Conservation (phyloP, 1,140 invertebrate genomes). For the Dendrolimus punctatus region DNA sequence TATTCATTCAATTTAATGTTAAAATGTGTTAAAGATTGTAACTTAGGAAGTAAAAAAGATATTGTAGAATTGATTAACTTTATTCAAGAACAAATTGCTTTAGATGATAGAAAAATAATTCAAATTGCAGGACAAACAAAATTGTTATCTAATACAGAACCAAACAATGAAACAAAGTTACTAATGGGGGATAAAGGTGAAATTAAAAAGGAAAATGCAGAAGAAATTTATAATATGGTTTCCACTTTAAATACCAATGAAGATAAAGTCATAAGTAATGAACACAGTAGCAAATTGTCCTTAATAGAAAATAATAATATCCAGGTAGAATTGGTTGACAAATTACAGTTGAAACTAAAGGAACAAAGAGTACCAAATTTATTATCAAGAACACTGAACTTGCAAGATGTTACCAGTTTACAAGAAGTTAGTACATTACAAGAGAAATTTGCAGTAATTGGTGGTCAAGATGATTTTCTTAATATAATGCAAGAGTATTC, state of each 20-base stretch:
- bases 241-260: no score
- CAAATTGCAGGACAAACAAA: background rate
- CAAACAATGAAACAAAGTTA: background rate
- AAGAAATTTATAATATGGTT: no score
- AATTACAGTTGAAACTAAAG: constrained; percentile 1
- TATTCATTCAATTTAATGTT: constrained; percentile 88
- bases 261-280: background rate
- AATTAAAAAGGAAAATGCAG: background rate
- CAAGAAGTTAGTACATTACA: constrained; percentile 72
- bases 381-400: constrained; percentile 68
- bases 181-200: background rate
- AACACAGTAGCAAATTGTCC: constrained; percentile 9
- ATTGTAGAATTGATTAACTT: constrained; percentile 65
- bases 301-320: constrained; percentile 13
- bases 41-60: constrained; percentile 78
- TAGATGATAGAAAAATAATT: constrained; percentile 7
- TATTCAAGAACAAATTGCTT: constrained; percentile 27
- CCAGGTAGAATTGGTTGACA: constrained; percentile 13
- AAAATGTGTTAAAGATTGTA: constrained; percentile 83
- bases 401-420: constrained; percentile 73
- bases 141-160: constrained; percentile 3
- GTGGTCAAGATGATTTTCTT: constrained; percentile 83
- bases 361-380: constrained; percentile 72
- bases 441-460: constrained; percentile 85
- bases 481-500: constrained; percentile 78